A percentile compares a stretch with the other conserved stretches of the same genome.
Evolutionary conservation across 2,888 invertebrate genomes (phyloP).

Genomic region (Pachymerium ferrugineum): DNA sequence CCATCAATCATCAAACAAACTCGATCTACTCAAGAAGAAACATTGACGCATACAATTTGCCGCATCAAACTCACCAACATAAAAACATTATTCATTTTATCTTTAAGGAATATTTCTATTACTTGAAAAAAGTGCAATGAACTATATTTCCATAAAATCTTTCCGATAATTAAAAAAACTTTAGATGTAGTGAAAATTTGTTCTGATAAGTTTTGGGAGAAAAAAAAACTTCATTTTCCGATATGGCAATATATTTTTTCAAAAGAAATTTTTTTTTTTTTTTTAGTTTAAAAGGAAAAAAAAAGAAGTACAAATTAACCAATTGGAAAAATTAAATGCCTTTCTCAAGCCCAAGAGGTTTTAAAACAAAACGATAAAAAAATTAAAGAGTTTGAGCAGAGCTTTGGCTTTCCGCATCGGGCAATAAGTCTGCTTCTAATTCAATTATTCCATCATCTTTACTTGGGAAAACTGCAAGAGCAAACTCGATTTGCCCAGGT

Average conservation of each 20-base stretch:
- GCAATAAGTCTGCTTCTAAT: constrained; percentile 28
- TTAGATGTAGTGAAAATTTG: too few species aligned
- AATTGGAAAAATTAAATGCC: constrained; percentile 14
- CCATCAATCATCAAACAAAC: constrained; percentile 21
- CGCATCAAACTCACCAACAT: neutral
- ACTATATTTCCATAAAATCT: neutral
- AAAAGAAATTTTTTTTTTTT: neutral
- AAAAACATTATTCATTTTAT: neutral
- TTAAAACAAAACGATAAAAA: constrained; percentile 21
- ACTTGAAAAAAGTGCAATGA: neutral
- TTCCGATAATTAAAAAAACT: neutral
- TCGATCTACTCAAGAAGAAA: neutral
- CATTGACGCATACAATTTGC: neutral
- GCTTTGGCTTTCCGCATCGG: constrained; percentile 23
- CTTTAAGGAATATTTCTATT: neutral
- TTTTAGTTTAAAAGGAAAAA: too few species aligned
- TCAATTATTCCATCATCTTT: constrained; percentile 29
- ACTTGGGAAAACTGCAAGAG: constrained; percentile 21
- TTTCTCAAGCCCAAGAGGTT: neutral
- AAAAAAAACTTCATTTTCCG: neutral
- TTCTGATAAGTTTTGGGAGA: too few species aligned
- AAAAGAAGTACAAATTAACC: neutral
- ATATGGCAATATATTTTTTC: neutral
- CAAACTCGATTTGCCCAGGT: constrained; percentile 7
- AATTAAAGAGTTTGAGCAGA: constrained; percentile 15